Evolutionary conservation across 2,797 vertebrate genomes (phyloP).

Genomic region (Rhincodon typus): DNA sequence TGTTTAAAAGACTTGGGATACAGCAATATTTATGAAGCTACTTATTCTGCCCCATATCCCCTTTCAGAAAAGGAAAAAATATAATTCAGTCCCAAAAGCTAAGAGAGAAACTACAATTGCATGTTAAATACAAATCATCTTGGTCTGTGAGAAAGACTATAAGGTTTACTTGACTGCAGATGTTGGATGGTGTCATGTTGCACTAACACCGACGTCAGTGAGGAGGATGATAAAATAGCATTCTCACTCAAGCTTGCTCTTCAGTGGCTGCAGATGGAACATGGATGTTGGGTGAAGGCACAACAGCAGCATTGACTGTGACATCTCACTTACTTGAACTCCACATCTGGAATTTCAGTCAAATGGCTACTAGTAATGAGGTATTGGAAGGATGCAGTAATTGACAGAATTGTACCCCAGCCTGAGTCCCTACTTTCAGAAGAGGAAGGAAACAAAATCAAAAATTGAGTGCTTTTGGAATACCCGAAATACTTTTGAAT

Average conservation of each 20-base stretch:
- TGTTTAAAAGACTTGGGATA: neutral
- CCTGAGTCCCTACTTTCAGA: neutral
- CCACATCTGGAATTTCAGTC: neutral
- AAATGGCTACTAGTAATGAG: neutral
- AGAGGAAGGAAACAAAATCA: neutral
- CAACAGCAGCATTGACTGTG: neutral
- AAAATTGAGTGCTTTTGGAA: neutral
- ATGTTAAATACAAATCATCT: neutral
- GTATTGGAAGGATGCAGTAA: neutral
- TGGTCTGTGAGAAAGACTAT: neutral
- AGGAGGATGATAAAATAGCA: neutral
- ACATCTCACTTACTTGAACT: neutral
- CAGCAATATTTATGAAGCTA: neutral
- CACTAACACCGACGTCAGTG: neutral
- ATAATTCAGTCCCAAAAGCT: neutral
- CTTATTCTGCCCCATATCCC: neutral
- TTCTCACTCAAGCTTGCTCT: neutral
- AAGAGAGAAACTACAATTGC: neutral
- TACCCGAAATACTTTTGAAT: neutral
- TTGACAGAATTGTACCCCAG: neutral
- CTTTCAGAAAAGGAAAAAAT: neutral
- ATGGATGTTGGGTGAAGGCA: neutral
- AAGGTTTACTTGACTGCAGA: neutral
- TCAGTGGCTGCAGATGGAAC: neutral
- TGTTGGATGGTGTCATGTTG: neutral